phyloP scores from a whole-genome alignment of 2,113 vertebrate species.

The Romanogobio albipinnatus region DNA sequence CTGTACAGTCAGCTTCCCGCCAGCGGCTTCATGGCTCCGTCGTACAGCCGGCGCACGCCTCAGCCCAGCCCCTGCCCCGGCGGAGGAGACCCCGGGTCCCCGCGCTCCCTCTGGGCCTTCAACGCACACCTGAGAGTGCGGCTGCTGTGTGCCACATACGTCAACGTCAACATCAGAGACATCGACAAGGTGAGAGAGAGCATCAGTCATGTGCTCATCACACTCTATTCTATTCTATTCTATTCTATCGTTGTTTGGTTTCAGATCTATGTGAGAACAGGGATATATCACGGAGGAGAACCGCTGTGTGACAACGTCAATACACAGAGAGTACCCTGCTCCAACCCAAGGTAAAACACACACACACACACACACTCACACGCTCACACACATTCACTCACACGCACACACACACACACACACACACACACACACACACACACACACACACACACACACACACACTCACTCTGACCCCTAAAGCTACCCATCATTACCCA shows the following conservation, averaged over 20 bases:
- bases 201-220: background rate
- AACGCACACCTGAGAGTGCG: slow-evolving; percentile 76
- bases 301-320: slow-evolving; percentile 74
- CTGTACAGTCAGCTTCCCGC: slow-evolving; percentile 79
- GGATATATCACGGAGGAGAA: slow-evolving; percentile 74
- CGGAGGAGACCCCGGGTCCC: slow-evolving; percentile 63
- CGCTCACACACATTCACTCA: background rate
- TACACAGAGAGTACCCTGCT: slow-evolving; percentile 74
- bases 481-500: no score
- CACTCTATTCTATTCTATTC: no score
- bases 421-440: slow-evolving; percentile 5
- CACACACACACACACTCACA: slow-evolving; percentile 14
- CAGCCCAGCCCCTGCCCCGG: slow-evolving; percentile 77
- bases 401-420: no score
- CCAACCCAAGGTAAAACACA: slow-evolving; percentile 70
- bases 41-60: slow-evolving; percentile 79
- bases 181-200: slow-evolving; percentile 76
- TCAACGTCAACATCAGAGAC: slow-evolving; percentile 83
- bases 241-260: no score
- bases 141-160: slow-evolving; percentile 81
- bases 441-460: background rate
- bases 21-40: slow-evolving; percentile 77
- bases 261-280: slow-evolving; percentile 74
- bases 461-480: background rate
- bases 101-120: slow-evolving; percentile 78